Conservation (phyloP, 2,113 vertebrate genomes). For the Hemicordylus capensis region DNA sequence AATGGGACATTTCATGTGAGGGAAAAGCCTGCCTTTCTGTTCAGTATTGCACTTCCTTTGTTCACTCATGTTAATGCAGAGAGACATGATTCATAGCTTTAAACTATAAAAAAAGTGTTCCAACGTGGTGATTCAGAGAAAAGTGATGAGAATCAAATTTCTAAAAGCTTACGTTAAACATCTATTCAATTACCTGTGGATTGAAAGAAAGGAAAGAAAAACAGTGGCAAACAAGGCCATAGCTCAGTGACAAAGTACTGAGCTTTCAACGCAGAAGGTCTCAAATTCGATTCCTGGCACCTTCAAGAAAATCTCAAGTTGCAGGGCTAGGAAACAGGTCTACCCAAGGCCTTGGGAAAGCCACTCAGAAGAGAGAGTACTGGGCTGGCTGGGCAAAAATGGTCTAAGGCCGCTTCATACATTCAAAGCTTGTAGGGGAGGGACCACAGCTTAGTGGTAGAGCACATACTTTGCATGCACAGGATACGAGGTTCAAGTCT, state of each 20-base stretch:
- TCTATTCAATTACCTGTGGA: constrained; percentile 63
- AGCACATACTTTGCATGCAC: not conserved
- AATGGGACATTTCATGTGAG: constrained; percentile 76
- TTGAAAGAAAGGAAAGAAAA: constrained; percentile 27
- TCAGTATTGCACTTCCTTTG: constrained; percentile 82
- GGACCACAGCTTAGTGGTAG: not conserved
- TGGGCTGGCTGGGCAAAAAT: not conserved
- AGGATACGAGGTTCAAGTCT: not conserved
- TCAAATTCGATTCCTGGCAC: not conserved
- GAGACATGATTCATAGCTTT: constrained; percentile 68
- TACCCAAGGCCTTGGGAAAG: not conserved
- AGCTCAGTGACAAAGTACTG: too few species aligned
- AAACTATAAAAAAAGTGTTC: constrained; percentile 64
- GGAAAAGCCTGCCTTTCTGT: constrained; percentile 63
- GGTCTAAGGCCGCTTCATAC: not conserved
- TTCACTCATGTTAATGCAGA: constrained; percentile 81
- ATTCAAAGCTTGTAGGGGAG: not conserved
- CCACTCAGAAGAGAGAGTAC: not conserved
- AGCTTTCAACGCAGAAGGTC: not conserved
- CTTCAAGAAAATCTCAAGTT: not conserved
- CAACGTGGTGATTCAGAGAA: constrained; percentile 57
- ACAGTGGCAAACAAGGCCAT: not conserved
- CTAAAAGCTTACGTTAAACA: constrained; percentile 68
- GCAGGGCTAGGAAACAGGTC: not conserved
- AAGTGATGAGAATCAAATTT: constrained; percentile 70